Evolutionary conservation across 2,113 vertebrate genomes (phyloP).

Genomic region (Melanostigma gelatinosum): DNA sequence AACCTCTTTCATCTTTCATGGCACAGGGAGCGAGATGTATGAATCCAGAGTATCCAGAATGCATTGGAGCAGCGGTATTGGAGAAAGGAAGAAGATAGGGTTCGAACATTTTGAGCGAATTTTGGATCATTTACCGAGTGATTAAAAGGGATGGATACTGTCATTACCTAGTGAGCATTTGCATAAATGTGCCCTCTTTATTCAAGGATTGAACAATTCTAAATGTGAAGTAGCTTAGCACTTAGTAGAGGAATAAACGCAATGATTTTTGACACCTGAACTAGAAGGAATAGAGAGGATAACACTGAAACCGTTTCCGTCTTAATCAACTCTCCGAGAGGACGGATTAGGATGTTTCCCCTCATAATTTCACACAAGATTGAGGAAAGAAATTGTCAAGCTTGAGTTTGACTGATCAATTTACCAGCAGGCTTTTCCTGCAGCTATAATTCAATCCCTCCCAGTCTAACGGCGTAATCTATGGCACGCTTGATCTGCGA

Average conservation of each 20-base stretch:
- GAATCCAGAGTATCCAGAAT: conserved; percentile 44
- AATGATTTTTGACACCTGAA: conserved; percentile 50
- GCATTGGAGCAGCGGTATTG: conserved; percentile 13
- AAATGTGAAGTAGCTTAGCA: conserved; percentile 9
- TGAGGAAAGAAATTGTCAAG: conserved; percentile 74
- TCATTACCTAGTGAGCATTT: conserved; percentile 10
- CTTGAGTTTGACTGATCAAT: conserved; percentile 82
- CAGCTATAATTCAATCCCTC: conserved; percentile 74
- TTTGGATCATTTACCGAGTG: conserved; percentile 14
- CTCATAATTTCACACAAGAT: conserved; percentile 72
- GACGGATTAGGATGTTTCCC: conserved; percentile 77
- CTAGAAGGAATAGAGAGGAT: conserved; percentile 47
- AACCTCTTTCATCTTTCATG: conserved; percentile 68
- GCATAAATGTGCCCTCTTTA: conserved; percentile 5
- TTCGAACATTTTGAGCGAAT: conserved; percentile 12
- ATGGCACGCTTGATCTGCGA: conserved; percentile 76
- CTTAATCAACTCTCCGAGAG: conserved; percentile 67
- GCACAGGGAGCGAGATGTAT: conserved; percentile 42
- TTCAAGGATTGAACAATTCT: background rate
- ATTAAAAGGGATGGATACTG: conserved; percentile 5
- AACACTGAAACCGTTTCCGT: conserved; percentile 57
- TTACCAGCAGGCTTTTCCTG: conserved; percentile 70
- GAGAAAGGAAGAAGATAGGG: background rate
- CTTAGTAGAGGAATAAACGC: conserved; percentile 3
- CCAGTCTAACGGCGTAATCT: conserved; percentile 77